Evolutionary conservation across 2,888 invertebrate genomes (phyloP).

Genomic region (Pherbina coryleti): DNA sequence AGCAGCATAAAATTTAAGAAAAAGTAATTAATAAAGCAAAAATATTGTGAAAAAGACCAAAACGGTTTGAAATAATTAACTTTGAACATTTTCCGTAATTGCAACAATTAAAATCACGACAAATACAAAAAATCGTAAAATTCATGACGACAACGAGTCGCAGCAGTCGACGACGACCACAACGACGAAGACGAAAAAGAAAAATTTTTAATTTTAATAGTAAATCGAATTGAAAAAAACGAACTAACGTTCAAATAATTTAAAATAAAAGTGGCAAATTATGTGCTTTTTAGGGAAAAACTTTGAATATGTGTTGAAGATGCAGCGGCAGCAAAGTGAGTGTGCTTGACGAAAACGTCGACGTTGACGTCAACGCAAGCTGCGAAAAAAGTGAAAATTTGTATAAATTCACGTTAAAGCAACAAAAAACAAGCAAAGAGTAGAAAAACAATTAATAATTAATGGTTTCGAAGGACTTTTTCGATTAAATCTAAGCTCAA

Average conservation of each 20-base stretch:
- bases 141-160: conserved; percentile 30
- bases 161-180: conserved; percentile 15
- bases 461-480: not conserved
- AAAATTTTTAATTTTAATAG: not conserved
- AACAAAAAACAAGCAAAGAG: not conserved
- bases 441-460: not conserved
- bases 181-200: conserved; percentile 34
- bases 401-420: not conserved
- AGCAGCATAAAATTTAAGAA: not conserved
- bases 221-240: not conserved
- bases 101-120: conserved; percentile 2
- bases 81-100: not conserved
- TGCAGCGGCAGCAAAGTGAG: conserved; percentile 21
- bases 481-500: not conserved
- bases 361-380: conserved; percentile 34
- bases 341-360: conserved; percentile 17
- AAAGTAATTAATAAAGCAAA: not conserved
- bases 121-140: not conserved
- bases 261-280: not conserved
- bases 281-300: not conserved
- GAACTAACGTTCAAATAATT: not conserved
- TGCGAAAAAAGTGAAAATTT: conserved; percentile 36
- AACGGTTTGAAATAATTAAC: not conserved
- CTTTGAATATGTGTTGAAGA: conserved; percentile 26
- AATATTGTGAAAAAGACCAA: conserved; percentile 6